Conservation (phyloP, 2,888 invertebrate genomes). For the Strigamia transsilvanica region DNA sequence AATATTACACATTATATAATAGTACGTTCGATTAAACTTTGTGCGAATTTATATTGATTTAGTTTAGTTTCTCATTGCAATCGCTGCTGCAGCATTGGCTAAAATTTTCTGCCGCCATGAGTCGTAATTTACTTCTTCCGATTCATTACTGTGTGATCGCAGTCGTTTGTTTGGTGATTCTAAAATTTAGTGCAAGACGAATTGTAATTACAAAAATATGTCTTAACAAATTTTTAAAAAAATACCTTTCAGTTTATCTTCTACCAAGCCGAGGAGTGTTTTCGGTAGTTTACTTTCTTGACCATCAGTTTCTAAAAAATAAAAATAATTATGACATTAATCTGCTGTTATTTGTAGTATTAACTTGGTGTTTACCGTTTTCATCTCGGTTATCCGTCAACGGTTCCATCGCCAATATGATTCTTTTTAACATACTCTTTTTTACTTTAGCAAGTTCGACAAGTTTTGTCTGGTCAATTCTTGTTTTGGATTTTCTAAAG, state of each 20-base stretch:
- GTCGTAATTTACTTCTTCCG: not conserved
- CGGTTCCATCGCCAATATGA: slow-evolving; percentile 32
- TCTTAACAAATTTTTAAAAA: not conserved
- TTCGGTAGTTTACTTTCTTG: not conserved
- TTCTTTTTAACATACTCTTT: slow-evolving; percentile 18
- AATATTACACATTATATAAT: not conserved
- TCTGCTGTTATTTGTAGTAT: too few relatives aligned
- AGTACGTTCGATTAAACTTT: not conserved
- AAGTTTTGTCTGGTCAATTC: slow-evolving; percentile 11
- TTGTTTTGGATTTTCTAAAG: not conserved
- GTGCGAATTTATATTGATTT: not conserved
- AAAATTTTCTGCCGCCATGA: slow-evolving; percentile 6
- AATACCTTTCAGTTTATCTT: not conserved
- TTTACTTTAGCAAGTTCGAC: slow-evolving; percentile 2
- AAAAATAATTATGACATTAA: too few relatives aligned
- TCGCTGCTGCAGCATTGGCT: not conserved
- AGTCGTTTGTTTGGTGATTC: not conserved
- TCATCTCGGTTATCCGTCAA: not conserved
- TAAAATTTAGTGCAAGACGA: not conserved
- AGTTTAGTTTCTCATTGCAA: not conserved
- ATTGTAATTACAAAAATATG: not conserved
- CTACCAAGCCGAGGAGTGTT: not conserved
- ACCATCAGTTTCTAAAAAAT: not conserved
- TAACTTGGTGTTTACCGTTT: not conserved
- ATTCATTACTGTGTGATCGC: not conserved